Conservation (phyloP, 2,797 vertebrate species). For the Carduelis carduelis region DNA sequence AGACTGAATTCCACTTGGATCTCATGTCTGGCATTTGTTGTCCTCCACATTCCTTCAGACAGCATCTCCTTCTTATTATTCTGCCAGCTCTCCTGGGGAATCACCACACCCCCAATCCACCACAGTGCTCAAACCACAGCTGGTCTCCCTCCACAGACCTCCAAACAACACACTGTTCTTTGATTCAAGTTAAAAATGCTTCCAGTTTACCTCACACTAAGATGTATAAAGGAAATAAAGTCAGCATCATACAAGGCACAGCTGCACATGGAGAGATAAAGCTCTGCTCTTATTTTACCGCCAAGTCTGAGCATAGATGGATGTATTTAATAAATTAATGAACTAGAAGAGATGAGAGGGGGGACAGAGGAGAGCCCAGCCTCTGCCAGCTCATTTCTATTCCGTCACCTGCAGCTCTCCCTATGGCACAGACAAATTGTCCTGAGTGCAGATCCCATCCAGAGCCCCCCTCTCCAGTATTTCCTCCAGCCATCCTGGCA, state of each 20-base stretch:
- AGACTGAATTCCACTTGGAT: not conserved
- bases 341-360: not conserved
- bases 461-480: not conserved
- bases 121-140: not conserved
- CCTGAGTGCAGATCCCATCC: not conserved
- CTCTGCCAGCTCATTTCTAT: not conserved
- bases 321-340: not conserved
- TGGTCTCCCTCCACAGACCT: not conserved
- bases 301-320: not conserved
- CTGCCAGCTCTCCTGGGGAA: not conserved
- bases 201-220: not conserved
- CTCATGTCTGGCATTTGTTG: not conserved
- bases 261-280: not conserved
- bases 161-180: not conserved
- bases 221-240: not conserved
- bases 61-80: not conserved
- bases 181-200: not conserved
- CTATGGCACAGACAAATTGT: not conserved
- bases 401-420: not conserved
- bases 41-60: not conserved
- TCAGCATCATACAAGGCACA: not conserved
- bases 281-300: not conserved
- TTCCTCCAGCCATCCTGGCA: not conserved
- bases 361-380: not conserved
- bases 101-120: not conserved